These are phyloP conservation scores for Polydrusus cervinus DNA, from an alignment of 2,888 invertebrate genomes.

Conservation along the genomic window DNA sequence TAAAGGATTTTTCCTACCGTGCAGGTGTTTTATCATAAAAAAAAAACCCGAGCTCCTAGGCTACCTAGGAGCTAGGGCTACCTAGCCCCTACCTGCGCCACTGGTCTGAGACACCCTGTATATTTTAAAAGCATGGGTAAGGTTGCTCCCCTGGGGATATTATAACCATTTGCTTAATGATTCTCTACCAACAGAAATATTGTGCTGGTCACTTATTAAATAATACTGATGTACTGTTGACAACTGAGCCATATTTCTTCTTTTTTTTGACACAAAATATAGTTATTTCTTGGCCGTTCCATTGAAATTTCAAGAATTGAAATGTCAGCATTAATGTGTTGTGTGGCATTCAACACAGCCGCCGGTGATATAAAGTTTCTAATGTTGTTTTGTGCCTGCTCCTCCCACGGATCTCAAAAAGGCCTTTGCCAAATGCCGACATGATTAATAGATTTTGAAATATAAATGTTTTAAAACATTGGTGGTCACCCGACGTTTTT, in stretches of 20 bases:
- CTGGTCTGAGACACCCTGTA: no score
- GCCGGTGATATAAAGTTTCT: constrained; percentile 32
- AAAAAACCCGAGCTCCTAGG: no score
- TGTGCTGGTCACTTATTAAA: constrained; percentile 4
- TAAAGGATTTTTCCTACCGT: no score
- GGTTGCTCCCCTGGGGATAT: no score
- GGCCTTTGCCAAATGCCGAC: constrained; percentile 39
- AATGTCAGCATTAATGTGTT: constrained; percentile 40
- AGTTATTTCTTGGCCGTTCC: constrained; percentile 14
- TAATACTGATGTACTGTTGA: constrained; percentile 39
- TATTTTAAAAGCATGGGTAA: no score
- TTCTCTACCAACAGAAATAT: neutral
- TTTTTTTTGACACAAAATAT: constrained; percentile 33
- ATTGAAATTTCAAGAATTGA: constrained; percentile 44
- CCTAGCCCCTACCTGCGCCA: no score
- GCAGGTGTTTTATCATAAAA: no score
- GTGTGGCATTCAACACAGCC: constrained; percentile 23
- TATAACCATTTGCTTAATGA: neutral
- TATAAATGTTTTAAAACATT: constrained; percentile 40
- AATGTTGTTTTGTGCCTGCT: constrained; percentile 47
- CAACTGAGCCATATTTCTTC: constrained; percentile 41
- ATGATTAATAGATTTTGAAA: constrained; percentile 43
- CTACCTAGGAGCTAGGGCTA: no score
- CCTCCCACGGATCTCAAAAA: constrained; percentile 36
- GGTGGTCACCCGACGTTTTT: constrained; percentile 32